Evolutionary conservation across 2,113 vertebrate species (phyloP), one percentile per base, ranked within the genome.

Genomic region (Saguinus imperator): DNA sequence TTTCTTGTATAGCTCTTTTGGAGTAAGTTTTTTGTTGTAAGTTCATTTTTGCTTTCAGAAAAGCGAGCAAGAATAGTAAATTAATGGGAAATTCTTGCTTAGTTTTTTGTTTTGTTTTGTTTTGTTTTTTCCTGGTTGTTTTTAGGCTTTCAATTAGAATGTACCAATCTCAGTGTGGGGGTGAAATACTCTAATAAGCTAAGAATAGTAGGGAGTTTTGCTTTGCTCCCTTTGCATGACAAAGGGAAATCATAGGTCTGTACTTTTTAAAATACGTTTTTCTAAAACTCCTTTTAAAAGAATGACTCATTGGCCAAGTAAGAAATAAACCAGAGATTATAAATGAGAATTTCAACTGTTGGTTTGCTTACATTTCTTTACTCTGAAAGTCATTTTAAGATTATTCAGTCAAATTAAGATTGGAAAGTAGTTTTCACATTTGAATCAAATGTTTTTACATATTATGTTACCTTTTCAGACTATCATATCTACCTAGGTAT

Each of bases 11-110:
- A 64, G 40, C 17, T 87, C 12, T 77, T 50, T 40, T 66, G 66
- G 43, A 58, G 18, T 68, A n/a, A 58, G 8, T 58, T 87, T 79
- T 91, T 87, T 83, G 3, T 89, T 72, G 18, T 43, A 70, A 86
- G 27, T 92, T 81, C 68, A 17, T 40, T 96, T 96, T 95, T 73
- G 43, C 29, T 97, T 88, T 87, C 43, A 40, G 84, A 85, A 93
- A 81, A 91, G 29, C 1, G 21, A 93, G 37, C 68, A 48, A 0
- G 50, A 48, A 48, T 52, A 84, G 13, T 75, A 81, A 87, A 79
- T 37, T 40, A 87, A 48, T 91, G 68, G 12, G 11, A 68, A 83
- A 23, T 82, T 77, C 14, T 91, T 88, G 6, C 27, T 88, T 64
- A 48, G 21, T 57, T 91, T 70, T 87, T 88, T 72, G n/a, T n/a